These are phyloP conservation scores for Morone chrysops DNA, from an alignment of 2,113 vertebrate genomes.

Conservation along the genomic window DNA sequence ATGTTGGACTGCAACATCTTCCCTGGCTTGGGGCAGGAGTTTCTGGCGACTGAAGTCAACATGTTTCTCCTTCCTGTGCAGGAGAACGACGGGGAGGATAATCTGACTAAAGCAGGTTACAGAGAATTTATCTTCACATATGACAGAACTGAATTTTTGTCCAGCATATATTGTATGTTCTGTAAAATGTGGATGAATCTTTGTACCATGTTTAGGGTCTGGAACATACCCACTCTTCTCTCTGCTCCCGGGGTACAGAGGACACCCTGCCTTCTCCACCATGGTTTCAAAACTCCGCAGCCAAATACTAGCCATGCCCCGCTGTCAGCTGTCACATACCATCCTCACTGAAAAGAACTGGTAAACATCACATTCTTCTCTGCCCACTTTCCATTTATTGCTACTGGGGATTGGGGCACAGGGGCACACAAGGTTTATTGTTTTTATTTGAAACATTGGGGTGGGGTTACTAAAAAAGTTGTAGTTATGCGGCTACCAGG, in stretches of 20 bases:
- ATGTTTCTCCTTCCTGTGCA: slow-evolving; percentile 90
- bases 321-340: slow-evolving; percentile 92
- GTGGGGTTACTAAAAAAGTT: too few relatives aligned
- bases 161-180: background rate
- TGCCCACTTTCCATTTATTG: background rate
- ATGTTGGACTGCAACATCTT: slow-evolving; percentile 93
- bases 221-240: slow-evolving; percentile 89
- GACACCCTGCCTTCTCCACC: slow-evolving; percentile 90
- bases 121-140: background rate
- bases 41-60: slow-evolving; percentile 90
- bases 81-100: slow-evolving; percentile 88
- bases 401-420: background rate
- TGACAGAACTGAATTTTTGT: background rate
- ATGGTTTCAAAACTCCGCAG: slow-evolving; percentile 89
- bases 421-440: too few relatives aligned
- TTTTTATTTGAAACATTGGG: too few relatives aligned
- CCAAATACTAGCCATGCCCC: slow-evolving; percentile 91
- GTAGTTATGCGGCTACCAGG: too few relatives aligned
- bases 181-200: background rate
- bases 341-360: slow-evolving; percentile 96
- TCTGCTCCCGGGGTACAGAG: slow-evolving; percentile 90
- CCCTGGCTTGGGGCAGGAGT: slow-evolving; percentile 88
- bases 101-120: slow-evolving; percentile 85
- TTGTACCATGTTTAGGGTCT: slow-evolving; percentile 72
- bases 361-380: slow-evolving; percentile 71